phyloP scores from a whole-genome alignment of 2,113 vertebrate species.

The Eidolon helvum region DNA sequence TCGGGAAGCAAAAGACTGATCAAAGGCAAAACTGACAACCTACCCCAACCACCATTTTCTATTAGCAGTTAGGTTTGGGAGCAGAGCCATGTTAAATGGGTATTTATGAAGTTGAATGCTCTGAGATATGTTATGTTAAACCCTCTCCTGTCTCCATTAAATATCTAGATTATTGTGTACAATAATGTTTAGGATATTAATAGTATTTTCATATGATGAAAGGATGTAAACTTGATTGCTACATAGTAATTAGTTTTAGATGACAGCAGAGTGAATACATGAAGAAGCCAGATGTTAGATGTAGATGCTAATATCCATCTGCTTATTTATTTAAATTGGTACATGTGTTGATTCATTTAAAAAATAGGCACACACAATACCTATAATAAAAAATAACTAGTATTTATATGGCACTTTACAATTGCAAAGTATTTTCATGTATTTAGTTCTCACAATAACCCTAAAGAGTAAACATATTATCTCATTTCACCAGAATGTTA shows the following conservation, averaged over 20 bases:
- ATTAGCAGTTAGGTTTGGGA: neutral
- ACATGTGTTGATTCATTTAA: too few relatives aligned
- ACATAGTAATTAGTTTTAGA: neutral
- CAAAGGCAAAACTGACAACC: neutral
- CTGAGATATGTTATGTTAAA: neutral
- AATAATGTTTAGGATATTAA: neutral
- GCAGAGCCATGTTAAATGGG: neutral
- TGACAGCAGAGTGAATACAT: neutral
- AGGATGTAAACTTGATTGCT: neutral
- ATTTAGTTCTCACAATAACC: neutral
- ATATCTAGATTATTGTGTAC: neutral
- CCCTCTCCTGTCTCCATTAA: neutral
- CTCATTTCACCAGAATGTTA: neutral
- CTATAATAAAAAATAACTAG: neutral
- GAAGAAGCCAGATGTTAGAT: neutral
- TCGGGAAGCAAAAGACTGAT: neutral
- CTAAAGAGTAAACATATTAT: neutral
- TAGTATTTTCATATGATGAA: neutral
- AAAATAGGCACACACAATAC: neutral
- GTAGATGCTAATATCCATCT: neutral
- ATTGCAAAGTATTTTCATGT: neutral
- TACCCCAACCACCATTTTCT: neutral
- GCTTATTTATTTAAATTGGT: neutral
- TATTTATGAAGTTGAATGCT: neutral
- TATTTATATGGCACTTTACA: neutral